These are phyloP conservation scores for Austrolebias charrua DNA, from an alignment of 2,797 vertebrate genomes.

Conservation along the genomic window DNA sequence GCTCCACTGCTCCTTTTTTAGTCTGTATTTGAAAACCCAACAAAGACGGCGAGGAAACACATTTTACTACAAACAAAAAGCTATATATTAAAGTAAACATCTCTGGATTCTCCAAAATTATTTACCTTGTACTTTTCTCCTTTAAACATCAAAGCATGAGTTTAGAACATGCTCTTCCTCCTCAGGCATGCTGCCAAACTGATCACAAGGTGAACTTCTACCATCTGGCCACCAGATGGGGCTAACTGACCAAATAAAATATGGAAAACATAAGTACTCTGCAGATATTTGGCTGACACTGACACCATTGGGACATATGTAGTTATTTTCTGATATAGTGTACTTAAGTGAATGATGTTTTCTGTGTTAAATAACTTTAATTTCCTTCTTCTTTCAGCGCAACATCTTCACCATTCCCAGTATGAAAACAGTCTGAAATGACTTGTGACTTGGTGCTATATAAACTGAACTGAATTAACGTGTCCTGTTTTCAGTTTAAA, in stretches of 20 bases:
- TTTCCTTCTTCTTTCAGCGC: background rate
- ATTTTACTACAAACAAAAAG: no score
- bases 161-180: background rate
- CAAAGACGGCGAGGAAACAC: no score
- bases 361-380: background rate
- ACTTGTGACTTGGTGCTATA: no score
- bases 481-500: no score
- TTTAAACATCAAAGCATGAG: no score
- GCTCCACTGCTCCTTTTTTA: no score
- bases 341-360: background rate
- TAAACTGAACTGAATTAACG: no score
- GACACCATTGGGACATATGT: background rate
- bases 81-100: no score
- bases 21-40: no score
- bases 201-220: background rate
- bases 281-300: background rate
- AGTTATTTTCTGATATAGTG: no score
- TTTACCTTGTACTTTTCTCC: no score
- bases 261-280: background rate
- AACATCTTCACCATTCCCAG: background rate
- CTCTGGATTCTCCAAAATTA: no score
- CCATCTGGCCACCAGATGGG: conserved; percentile 7
- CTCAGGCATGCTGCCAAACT: background rate
- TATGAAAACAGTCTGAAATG: background rate
- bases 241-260: background rate